phyloP scores from a whole-genome alignment of 2,888 invertebrate genomes.

The Trilocha varians region DNA sequence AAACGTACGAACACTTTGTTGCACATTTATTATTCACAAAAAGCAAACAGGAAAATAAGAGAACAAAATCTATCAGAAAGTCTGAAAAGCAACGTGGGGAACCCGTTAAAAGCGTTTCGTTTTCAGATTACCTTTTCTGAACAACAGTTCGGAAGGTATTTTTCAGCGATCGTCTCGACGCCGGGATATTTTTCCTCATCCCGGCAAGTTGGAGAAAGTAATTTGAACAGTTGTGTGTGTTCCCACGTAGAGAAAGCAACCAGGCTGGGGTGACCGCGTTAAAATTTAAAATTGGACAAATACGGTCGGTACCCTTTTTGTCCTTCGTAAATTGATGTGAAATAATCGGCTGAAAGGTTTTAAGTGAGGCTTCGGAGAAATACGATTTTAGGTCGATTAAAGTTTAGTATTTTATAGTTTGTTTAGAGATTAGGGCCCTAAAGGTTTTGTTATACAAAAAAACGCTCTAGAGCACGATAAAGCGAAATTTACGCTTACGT shows the following conservation, averaged over 20 bases:
- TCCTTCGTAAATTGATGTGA: slow-evolving; percentile 1
- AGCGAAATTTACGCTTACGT: no score
- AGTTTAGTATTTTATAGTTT: no score
- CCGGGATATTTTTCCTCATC: slow-evolving; percentile 38
- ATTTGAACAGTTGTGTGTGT: slow-evolving; percentile 53
- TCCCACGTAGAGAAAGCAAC: slow-evolving; percentile 41
- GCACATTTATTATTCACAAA: not conserved
- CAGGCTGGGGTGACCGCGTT: slow-evolving; percentile 20
- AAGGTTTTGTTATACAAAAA: no score
- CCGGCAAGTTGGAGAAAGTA: slow-evolving; percentile 37
- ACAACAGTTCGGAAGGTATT: slow-evolving; percentile 39
- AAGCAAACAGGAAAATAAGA: slow-evolving; percentile 4
- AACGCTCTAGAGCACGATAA: no score
- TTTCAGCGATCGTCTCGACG: slow-evolving; percentile 25
- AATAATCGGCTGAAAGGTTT: slow-evolving; percentile 1
- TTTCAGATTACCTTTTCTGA: slow-evolving; percentile 21
- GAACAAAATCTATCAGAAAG: slow-evolving; percentile 6
- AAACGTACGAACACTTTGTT: not conserved
- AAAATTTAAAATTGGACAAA: slow-evolving; percentile 29
- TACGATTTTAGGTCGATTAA: no score
- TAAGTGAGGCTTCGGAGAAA: not conserved
- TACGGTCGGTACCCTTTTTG: slow-evolving; percentile 7
- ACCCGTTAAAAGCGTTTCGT: slow-evolving; percentile 18
- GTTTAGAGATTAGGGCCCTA: no score
- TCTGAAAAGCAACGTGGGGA: slow-evolving; percentile 1